phyloP scores from a whole-genome alignment of 2,888 invertebrate species.

The Tetragnatha montana region DNA sequence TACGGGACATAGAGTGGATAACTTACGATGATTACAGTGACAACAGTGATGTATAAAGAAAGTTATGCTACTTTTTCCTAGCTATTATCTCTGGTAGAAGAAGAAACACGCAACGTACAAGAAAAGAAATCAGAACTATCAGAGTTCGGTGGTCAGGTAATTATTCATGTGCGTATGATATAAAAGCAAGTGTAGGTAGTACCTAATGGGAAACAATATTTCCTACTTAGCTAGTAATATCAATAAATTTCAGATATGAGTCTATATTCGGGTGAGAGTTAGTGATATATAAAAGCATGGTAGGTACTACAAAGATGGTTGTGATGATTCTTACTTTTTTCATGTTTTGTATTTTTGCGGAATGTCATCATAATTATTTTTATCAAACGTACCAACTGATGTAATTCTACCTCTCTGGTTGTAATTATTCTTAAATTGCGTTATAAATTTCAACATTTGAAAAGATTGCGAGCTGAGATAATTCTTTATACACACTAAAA shows the following conservation, averaged over 20 bases:
- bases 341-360: neutral
- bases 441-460: no score
- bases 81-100: conserved; percentile 33
- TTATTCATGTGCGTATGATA: conserved; percentile 24
- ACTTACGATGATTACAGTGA: conserved; percentile 28
- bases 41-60: conserved; percentile 39
- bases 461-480: no score
- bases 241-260: conserved; percentile 34
- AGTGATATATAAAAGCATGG: conserved; percentile 1
- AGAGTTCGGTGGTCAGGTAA: conserved; percentile 5
- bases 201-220: conserved; percentile 15
- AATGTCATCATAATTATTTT: no score
- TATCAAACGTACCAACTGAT: no score
- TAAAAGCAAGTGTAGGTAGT: conserved; percentile 9
- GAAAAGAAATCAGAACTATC: conserved; percentile 17
- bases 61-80: conserved; percentile 35
- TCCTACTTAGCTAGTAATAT: conserved; percentile 31
- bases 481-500: no score
- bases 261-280: neutral
- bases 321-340: neutral
- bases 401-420: no score
- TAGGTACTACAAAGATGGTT: neutral
- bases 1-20: conserved; percentile 7
- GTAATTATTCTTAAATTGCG: no score
- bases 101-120: conserved; percentile 28